Evolutionary conservation across 2,797 vertebrate genomes (phyloP).

Genomic region (Luscinia megarhynchos): DNA sequence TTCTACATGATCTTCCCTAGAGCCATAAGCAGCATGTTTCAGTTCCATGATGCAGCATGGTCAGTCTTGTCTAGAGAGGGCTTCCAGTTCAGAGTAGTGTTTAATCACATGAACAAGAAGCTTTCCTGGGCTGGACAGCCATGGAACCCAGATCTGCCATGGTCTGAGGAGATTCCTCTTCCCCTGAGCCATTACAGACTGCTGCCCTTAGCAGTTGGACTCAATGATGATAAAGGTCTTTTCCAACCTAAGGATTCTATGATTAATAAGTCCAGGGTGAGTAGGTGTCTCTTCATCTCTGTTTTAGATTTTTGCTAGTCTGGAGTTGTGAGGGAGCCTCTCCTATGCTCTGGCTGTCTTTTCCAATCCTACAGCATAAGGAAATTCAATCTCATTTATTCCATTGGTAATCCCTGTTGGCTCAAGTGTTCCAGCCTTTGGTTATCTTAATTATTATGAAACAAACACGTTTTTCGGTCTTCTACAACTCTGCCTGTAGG

Average conservation of each 20-base stretch:
- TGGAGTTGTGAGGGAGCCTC: accelerated
- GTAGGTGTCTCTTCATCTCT: not conserved
- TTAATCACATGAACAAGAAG: not conserved
- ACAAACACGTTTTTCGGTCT: not conserved
- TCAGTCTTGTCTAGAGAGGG: not conserved
- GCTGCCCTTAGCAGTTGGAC: not conserved
- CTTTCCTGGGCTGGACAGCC: not conserved
- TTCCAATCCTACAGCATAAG: not conserved
- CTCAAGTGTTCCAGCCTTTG: not conserved
- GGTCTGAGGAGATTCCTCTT: not conserved
- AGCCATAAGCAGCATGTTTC: not conserved
- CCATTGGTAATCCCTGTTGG: not conserved
- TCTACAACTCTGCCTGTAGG: not conserved
- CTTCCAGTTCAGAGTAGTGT: not conserved
- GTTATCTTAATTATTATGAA: not conserved
- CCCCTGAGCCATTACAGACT: not conserved
- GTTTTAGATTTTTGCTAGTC: not conserved
- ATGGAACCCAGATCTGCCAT: not conserved
- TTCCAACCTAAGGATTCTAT: not conserved
- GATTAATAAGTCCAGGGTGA: not conserved
- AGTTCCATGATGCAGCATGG: not conserved
- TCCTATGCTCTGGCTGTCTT: not conserved
- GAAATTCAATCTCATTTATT: not conserved
- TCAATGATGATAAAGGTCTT: not conserved
- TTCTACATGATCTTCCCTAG: not conserved